Evolutionary conservation across 2,797 vertebrate species (phyloP).

Genomic region (Hyperoplus lanceolatus): DNA sequence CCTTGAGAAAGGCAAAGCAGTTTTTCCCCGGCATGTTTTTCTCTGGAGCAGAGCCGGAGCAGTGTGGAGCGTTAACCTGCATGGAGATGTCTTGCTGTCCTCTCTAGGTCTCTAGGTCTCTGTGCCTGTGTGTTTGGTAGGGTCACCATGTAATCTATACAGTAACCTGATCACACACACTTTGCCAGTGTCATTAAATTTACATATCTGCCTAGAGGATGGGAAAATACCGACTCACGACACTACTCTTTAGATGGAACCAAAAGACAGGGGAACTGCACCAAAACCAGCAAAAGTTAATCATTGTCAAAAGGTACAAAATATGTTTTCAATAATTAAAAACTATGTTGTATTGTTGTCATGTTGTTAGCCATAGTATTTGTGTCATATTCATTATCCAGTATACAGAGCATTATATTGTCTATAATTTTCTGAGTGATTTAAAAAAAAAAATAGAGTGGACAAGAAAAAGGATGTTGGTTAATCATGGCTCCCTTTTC

Average conservation of each 20-base stretch:
- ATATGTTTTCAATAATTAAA: not conserved
- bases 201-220: conserved; percentile 82
- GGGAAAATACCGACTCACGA: conserved; percentile 69
- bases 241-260: conserved; percentile 32
- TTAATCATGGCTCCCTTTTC: not conserved
- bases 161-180: conserved; percentile 86
- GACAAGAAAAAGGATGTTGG: not conserved
- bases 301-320: not conserved
- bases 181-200: conserved; percentile 89
- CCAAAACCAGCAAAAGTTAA: not conserved
- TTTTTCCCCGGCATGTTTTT: conserved; percentile 82
- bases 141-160: conserved; percentile 88
- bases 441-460: not conserved
- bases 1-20: conserved; percentile 84
- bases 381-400: not conserved
- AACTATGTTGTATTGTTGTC: not conserved
- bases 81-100: conserved; percentile 62
- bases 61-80: conserved; percentile 67
- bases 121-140: conserved; percentile 73
- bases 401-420: not conserved
- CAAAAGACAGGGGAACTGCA: conserved; percentile 20
- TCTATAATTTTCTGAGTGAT: not conserved
- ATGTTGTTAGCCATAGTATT: not conserved
- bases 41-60: conserved; percentile 59
- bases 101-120: conserved; percentile 72